Evolutionary conservation across 2,797 vertebrate genomes (phyloP), one percentile per base, ranked within the genome.

Genomic region (Chiloscyllium punctatum): DNA sequence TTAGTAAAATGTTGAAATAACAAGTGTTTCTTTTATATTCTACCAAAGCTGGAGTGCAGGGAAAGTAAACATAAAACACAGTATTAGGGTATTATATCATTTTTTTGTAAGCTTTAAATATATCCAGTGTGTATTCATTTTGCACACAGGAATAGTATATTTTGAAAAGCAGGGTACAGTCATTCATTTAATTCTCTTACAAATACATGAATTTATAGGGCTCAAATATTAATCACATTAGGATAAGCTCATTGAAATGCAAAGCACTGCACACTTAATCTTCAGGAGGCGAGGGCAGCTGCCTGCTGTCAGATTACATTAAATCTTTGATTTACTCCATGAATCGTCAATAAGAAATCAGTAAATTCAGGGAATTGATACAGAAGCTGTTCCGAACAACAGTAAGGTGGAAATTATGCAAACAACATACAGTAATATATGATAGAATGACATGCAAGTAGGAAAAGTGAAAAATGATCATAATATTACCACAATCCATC

Each of bases 251-350:
- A 98, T 98, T 98, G 97, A 98, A 98, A 98, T 97, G 97, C 98
- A 97, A 97, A 97, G 96, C 96, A 96, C 96, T 97, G 96, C 96
- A 96, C 94, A 86, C 96, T 98, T 98, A 97, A 98, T 98, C 97
- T 98, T 97, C 97, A 74, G 96, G 96, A 96, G 96, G 97, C 97
- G 97, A 97, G 96, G 97, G 97, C 97, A 97, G 97, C 97, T 97
- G 97, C 97, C 96, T 97, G 96, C 97, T 97, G 97, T 98, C 98
- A 97, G 97, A 97, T 98, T 98, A 98, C 98, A 98, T 98, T 98
- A 97, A 97, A 97, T 97, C 97, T 96, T 97, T 97, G 96, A 96
- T 96, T 96, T 96, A 96, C 95, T 97, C 97, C 97, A 97, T 97
- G 96, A 97, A 97, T 96, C 97, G 97, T 97, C 97, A 97, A 97